A percentile compares a stretch with the other conserved stretches of the same genome.
phyloP scores from a whole-genome alignment of 2,797 vertebrate species.

The Allobates femoralis region DNA sequence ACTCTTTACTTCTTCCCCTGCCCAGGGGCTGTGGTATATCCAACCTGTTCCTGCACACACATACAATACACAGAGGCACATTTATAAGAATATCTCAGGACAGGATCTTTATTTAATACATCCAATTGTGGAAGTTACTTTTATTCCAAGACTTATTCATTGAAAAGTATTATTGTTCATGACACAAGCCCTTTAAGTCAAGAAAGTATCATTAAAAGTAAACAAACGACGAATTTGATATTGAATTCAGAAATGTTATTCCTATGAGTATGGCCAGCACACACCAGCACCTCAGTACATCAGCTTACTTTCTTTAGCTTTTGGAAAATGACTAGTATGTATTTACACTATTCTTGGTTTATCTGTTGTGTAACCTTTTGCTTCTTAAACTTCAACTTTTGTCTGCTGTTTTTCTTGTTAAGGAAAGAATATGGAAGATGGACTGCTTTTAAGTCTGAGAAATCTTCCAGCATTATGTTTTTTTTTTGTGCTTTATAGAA shows the following conservation, averaged over 20 bases:
- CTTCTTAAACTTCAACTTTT: not conserved
- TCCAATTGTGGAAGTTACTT: too few species aligned
- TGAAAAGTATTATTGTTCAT: not conserved
- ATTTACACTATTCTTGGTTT: not conserved
- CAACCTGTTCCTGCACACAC: too few species aligned
- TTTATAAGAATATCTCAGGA: too few species aligned
- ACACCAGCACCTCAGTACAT: not conserved
- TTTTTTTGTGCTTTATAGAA: slow-evolving; percentile 55
- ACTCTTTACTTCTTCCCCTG: too few species aligned
- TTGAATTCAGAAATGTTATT: not conserved
- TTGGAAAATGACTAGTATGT: not conserved
- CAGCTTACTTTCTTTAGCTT: not conserved
- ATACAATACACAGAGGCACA: too few species aligned
- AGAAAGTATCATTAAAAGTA: not conserved
- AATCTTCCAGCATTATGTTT: slow-evolving; percentile 39
- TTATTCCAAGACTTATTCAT: too few species aligned
- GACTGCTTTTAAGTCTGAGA: slow-evolving; percentile 40
- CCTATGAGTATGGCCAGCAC: not conserved
- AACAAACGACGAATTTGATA: not conserved
- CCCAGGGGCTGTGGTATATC: too few species aligned
- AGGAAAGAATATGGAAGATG: slow-evolving; percentile 1
- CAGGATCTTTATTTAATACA: too few species aligned
- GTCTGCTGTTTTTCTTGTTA: not conserved
- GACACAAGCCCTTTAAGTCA: not conserved
- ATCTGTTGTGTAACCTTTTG: not conserved